Base-by-base conservation (phyloP, 1,140 invertebrate species). In the Globodera ellingtonae region DNA sequence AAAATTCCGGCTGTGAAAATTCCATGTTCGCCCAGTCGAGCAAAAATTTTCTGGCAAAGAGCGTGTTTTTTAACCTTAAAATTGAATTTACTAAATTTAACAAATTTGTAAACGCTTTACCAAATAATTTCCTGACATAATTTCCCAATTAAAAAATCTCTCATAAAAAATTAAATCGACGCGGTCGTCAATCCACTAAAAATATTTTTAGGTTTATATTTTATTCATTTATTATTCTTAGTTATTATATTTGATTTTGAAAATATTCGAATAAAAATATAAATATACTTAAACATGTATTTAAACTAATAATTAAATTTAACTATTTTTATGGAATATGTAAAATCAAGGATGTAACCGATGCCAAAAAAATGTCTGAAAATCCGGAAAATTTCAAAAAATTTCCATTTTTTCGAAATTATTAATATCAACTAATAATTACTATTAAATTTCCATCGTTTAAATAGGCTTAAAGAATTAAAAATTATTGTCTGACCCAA, bases 71-170 rank as follows among this genome's bases (percentile, higher is more conserved):
- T 85, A n/a, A 83, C 85, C 81, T 83, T 46, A 24, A 24, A 24
- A 24, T 24, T 24, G n/a, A 82, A 81, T 69, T 71, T 15, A 44
- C 6, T 13, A 9, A 46, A 15, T 13, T 13, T 13, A 62, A 10
- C 24, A 24, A 24, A 24, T 24, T 24, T 24, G n/a, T 24, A 24
- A 13, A 62, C 10, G n/a, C 10, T n/a, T 62, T 9, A 82, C 85
- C 66, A 86, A 80, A 78, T 86, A n/a, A 86, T 66, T 86, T 86
- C 24, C 85, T 86, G 74, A 72, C 52, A 82, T 81, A 71, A 86
- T 86, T 81, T 86, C 85, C 85, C 86, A 87, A 65, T 86, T 86
- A 59, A 84, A 88, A 66, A 88, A 88, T 47, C 85, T 70, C 65
- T 86, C 24, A 24, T 24, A 24, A 24, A 24, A 24, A 24, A 24